A percentile compares a stretch with the other conserved stretches of the same genome.
These are phyloP conservation scores for Chelon labrosus DNA, from an alignment of 2,797 vertebrate species.

Conservation along the genomic window DNA sequence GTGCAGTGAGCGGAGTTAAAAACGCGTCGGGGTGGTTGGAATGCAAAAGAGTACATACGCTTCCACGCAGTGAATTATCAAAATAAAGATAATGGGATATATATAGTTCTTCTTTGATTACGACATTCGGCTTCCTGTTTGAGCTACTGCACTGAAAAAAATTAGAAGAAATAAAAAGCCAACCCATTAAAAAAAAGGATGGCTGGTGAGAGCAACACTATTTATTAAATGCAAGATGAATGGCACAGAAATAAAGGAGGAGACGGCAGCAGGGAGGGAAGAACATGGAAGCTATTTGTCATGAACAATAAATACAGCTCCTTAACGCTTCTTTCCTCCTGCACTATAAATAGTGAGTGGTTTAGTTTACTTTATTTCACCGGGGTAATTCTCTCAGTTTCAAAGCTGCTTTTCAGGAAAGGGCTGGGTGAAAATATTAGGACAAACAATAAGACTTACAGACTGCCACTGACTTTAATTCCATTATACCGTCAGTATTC, in stretches of 20 bases:
- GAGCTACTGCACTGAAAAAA: slow-evolving; percentile 21
- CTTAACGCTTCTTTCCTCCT: not conserved
- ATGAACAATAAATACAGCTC: slow-evolving; percentile 12
- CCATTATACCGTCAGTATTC: not conserved
- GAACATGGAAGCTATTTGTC: slow-evolving; percentile 1
- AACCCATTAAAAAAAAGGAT: slow-evolving; percentile 1
- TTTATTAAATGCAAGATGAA: slow-evolving; percentile 28
- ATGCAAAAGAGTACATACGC: slow-evolving; percentile 30
- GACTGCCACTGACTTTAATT: not conserved
- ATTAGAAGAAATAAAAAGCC: slow-evolving; percentile 17
- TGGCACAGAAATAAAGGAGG: not conserved
- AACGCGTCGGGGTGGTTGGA: slow-evolving; percentile 47
- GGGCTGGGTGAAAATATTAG: not conserved
- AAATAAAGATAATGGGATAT: slow-evolving; percentile 27
- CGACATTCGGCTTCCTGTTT: slow-evolving; percentile 34
- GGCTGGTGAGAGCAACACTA: not conserved
- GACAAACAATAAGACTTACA: not conserved
- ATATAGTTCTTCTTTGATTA: slow-evolving; percentile 27
- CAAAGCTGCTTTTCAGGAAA: not conserved
- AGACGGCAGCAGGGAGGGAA: not conserved
- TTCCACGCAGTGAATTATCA: slow-evolving; percentile 30
- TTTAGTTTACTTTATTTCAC: not conserved
- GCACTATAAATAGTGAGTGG: not conserved
- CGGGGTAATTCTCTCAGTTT: not conserved
- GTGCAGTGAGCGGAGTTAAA: slow-evolving; percentile 51